Conservation (phyloP, 2,888 invertebrate genomes). For the Tortrix viridana region DNA sequence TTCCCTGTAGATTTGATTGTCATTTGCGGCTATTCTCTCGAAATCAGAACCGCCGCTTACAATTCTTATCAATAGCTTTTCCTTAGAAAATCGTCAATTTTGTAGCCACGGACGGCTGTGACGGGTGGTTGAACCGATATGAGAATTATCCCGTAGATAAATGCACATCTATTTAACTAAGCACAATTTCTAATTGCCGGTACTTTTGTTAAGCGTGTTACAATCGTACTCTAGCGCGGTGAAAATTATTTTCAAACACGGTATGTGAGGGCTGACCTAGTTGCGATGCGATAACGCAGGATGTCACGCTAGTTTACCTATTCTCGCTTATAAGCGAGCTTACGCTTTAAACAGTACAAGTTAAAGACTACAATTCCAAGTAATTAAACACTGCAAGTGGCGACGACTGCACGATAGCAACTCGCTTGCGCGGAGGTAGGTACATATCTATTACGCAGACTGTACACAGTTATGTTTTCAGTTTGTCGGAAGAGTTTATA, state of each 20-base stretch:
- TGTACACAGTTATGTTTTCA: too few species aligned
- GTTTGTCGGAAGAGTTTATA: too few species aligned
- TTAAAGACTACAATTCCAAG: background rate
- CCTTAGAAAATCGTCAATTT: too few species aligned
- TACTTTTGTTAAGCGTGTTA: slow-evolving; percentile 55
- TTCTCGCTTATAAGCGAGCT: slow-evolving; percentile 22
- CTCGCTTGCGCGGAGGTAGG: background rate
- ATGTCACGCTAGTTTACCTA: slow-evolving; percentile 71
- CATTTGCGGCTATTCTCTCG: too few species aligned
- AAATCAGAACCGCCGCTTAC: too few species aligned
- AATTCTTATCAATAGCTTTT: too few species aligned
- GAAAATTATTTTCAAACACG: slow-evolving; percentile 79
- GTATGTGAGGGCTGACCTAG: slow-evolving; percentile 69
- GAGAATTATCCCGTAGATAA: too few species aligned
- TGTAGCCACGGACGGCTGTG: too few species aligned
- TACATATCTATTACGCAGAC: too few species aligned
- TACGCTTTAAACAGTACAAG: background rate
- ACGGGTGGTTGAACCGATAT: too few species aligned
- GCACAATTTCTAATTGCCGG: slow-evolving; percentile 24
- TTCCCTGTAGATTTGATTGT: too few species aligned
- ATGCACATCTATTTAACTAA: slow-evolving; percentile 1
- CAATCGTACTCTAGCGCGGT: slow-evolving; percentile 56
- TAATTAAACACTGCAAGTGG: background rate
- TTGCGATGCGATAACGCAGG: slow-evolving; percentile 75
- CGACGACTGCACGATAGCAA: background rate